A percentile compares a stretch with the other conserved stretches of the same genome.
These are phyloP conservation scores for Trichomycterus rosablanca DNA, from an alignment of 2,113 vertebrate genomes.

Conservation along the genomic window DNA sequence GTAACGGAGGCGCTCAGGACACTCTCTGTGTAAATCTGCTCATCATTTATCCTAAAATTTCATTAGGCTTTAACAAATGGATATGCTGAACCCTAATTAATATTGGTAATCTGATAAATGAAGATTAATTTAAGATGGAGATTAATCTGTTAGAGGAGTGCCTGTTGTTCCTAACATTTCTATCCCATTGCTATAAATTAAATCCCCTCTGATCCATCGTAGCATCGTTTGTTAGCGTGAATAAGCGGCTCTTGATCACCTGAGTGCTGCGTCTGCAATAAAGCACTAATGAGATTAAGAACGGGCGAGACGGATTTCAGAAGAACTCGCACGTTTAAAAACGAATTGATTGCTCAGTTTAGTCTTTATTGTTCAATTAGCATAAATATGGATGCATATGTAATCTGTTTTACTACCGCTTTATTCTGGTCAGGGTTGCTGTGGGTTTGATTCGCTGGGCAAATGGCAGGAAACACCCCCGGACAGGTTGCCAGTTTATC, in stretches of 20 bases:
- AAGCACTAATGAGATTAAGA: constrained; percentile 36
- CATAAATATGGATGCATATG: too few relatives aligned
- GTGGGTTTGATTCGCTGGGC: too few relatives aligned
- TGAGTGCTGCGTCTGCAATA: constrained; percentile 28
- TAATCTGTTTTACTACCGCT: too few relatives aligned
- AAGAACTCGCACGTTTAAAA: too few relatives aligned
- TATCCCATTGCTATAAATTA: constrained; percentile 24
- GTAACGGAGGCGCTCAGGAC: too few relatives aligned
- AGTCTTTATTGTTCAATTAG: too few relatives aligned
- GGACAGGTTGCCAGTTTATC: too few relatives aligned
- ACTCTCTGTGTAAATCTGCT: too few relatives aligned
- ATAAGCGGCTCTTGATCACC: constrained; percentile 38
- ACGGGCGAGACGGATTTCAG: constrained; percentile 23
- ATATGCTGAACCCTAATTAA: background rate
- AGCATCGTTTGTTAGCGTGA: constrained; percentile 21
- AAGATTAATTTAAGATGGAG: background rate
- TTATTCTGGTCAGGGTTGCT: too few relatives aligned
- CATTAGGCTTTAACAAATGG: background rate
- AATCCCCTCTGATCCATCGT: constrained; percentile 13
- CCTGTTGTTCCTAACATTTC: constrained; percentile 25
- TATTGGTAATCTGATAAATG: constrained; percentile 8
- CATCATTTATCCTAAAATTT: too few relatives aligned
- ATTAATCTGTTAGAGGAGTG: constrained; percentile 10
- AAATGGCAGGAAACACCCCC: too few relatives aligned
- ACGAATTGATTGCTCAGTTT: too few relatives aligned